Evolutionary conservation across 2,888 invertebrate species (phyloP).

Genomic region (Prosapia bicincta): DNA sequence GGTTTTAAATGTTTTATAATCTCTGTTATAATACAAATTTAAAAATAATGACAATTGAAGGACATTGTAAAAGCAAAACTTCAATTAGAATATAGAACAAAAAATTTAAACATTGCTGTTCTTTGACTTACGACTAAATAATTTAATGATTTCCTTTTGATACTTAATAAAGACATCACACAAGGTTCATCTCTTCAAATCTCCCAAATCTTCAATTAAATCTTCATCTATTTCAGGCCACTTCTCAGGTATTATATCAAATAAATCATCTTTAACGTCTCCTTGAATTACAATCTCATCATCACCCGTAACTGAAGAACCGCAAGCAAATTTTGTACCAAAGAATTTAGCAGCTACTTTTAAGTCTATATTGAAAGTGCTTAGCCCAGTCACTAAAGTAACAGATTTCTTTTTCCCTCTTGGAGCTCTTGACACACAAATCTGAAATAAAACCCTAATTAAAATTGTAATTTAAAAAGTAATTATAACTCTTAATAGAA

Average conservation of each 20-base stretch:
- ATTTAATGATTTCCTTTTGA: too few species aligned
- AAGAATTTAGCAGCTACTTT: conserved; percentile 98
- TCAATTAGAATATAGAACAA: too few species aligned
- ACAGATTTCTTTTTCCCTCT: conserved; percentile 99
- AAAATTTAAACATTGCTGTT: too few species aligned
- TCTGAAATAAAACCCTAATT: conserved; percentile 5
- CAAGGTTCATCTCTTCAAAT: conserved; percentile 72
- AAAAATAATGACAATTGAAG: too few species aligned
- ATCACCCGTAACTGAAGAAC: conserved; percentile 97
- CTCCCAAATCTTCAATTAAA: conserved; percentile 87
- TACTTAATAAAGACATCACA: too few species aligned
- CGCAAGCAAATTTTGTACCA: conserved; percentile 96
- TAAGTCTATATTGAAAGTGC: conserved; percentile 93
- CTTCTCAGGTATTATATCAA: conserved; percentile 97
- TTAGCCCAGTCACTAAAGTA: conserved; percentile 93
- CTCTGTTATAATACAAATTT: too few species aligned
- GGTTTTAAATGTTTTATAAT: too few species aligned
- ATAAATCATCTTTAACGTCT: conserved; percentile 96
- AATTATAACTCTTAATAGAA: too few species aligned
- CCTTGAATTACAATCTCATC: conserved; percentile 99
- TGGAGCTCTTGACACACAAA: conserved; percentile 77
- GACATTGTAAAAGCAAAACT: too few species aligned
- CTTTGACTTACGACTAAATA: too few species aligned
- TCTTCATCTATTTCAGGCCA: conserved; percentile 97
- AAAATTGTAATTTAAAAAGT: too few species aligned